phyloP scores from a whole-genome alignment of 2,797 vertebrate genomes.

The Chaunax sp. region DNA sequence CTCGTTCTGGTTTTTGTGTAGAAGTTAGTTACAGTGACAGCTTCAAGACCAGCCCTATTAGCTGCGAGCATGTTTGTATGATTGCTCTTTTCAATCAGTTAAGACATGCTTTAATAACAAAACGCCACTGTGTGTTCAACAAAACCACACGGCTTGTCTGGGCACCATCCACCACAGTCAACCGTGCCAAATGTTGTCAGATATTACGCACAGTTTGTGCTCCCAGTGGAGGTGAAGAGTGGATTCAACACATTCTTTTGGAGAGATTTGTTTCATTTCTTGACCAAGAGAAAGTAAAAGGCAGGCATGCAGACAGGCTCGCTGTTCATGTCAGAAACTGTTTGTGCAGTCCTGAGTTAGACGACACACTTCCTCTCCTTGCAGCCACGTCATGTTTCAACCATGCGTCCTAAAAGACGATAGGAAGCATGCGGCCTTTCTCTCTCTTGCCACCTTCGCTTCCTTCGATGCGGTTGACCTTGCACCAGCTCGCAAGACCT shows the following conservation, averaged over 20 bases:
- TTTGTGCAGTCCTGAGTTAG: slow-evolving; percentile 36
- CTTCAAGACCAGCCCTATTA: slow-evolving; percentile 44
- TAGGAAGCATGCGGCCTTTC: slow-evolving; percentile 25
- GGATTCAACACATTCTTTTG: slow-evolving; percentile 15
- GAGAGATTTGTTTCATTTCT: slow-evolving; percentile 51
- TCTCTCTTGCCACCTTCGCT: slow-evolving; percentile 30
- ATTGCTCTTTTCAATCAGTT: slow-evolving; percentile 46
- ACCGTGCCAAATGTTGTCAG: slow-evolving; percentile 21
- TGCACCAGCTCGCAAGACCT: slow-evolving; percentile 75
- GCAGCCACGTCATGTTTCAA: slow-evolving; percentile 33
- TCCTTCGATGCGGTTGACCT: slow-evolving; percentile 68
- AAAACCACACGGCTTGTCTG: slow-evolving; percentile 20
- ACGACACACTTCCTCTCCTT: slow-evolving; percentile 55
- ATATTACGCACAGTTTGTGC: slow-evolving; percentile 35
- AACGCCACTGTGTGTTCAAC: slow-evolving; percentile 27
- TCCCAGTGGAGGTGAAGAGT: slow-evolving; percentile 24
- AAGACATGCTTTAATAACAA: slow-evolving; percentile 39
- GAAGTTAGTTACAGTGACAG: slow-evolving; percentile 57
- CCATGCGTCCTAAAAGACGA: slow-evolving; percentile 47
- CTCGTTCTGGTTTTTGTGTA: slow-evolving; percentile 44
- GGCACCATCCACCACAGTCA: slow-evolving; percentile 38
- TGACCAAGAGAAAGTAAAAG: slow-evolving; percentile 47
- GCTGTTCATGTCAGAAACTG: slow-evolving; percentile 48
- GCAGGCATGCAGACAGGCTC: slow-evolving; percentile 21
- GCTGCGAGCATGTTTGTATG: slow-evolving; percentile 28